Base-by-base conservation (phyloP, 2,888 invertebrate genomes). In the Malachius bipustulatus region DNA sequence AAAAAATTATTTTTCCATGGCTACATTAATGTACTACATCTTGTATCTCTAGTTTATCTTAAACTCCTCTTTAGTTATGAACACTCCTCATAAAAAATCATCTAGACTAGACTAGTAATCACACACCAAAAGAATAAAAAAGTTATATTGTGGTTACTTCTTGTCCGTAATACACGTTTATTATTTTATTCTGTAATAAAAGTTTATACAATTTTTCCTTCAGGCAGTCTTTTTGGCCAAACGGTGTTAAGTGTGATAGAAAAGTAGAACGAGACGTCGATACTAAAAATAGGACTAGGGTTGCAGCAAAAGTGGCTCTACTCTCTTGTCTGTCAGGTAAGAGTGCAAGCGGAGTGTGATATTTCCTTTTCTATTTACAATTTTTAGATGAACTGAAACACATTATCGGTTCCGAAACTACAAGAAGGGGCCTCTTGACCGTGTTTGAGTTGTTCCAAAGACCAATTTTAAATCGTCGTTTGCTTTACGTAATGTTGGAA, bases 371-470 rank as follows among this genome's bases (percentile, higher is more conserved):
- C 6, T 19, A 19, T 19, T 19, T 19, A 19, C 24, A 19, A 29
- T 36, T 63, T 65, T 13, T 64, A 76, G 91, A 93, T 63, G 91
- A 94, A 59, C 64, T 94, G 39, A 78, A 83, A 48, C 84, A 85
- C 54, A 78, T 94, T 47, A 81, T 93, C 37, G 93, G 93, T 1
- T 81, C 82, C 28, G 89, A 90, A 54, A 85, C 89, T 2, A 84
- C 85, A 2, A 70, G 85, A 13, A 71, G 82, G 47, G 91, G 91
- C 3, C 66, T 89, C 9, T 65, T 85, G 35, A 77, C 82, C 9
- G 77, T 91, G 14, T 90, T 90, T 59, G 85, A 89, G 53, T 70
- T 91, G 50, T 83, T 90, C 50, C 93, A 93, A 66, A 77, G 82
- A 47, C 78, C 82, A 45, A 75, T 79, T 48, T 73, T 93, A 37